Evolutionary conservation across 2,888 invertebrate genomes (phyloP).

Genomic region (Caprella mutica): DNA sequence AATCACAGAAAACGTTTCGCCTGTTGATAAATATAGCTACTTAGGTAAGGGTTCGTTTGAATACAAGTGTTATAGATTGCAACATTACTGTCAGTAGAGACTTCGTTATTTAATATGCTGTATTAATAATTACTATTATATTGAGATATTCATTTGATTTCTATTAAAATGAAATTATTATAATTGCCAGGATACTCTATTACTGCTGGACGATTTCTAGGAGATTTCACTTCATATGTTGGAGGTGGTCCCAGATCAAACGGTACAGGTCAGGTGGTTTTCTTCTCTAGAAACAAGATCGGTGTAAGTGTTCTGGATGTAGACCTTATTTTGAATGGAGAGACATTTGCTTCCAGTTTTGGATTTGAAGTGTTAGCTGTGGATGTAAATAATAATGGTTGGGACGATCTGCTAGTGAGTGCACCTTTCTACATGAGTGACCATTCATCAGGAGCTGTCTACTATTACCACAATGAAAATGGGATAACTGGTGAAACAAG

Average conservation of each 20-base stretch:
- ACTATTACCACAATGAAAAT: conserved; percentile 55
- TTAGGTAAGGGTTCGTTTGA: conserved; percentile 62
- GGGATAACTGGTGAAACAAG: conserved; percentile 26
- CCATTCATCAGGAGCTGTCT: conserved; percentile 78
- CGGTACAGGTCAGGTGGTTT: conserved; percentile 73
- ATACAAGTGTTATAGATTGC: no score
- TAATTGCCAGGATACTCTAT: conserved; percentile 66
- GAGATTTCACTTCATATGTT: conserved; percentile 56
- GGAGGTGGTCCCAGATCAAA: conserved; percentile 82
- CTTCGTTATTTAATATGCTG: no score
- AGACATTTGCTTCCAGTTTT: conserved; percentile 88
- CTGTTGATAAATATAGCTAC: conserved; percentile 73
- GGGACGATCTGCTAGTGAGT: conserved; percentile 71
- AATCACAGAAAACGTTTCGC: conserved; percentile 42
- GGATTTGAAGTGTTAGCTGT: conserved; percentile 83
- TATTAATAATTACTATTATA: no score
- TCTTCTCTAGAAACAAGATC: conserved; percentile 29
- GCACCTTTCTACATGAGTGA: conserved; percentile 67
- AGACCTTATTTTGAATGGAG: conserved; percentile 62
- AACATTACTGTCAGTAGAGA: no score
- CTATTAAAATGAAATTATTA: background rate
- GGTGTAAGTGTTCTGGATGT: conserved; percentile 49
- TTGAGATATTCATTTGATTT: no score
- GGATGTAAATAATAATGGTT: conserved; percentile 92
- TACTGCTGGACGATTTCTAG: conserved; percentile 63